Base-by-base conservation (phyloP, 1,140 invertebrate species). In the Temnothorax longispinosus region DNA sequence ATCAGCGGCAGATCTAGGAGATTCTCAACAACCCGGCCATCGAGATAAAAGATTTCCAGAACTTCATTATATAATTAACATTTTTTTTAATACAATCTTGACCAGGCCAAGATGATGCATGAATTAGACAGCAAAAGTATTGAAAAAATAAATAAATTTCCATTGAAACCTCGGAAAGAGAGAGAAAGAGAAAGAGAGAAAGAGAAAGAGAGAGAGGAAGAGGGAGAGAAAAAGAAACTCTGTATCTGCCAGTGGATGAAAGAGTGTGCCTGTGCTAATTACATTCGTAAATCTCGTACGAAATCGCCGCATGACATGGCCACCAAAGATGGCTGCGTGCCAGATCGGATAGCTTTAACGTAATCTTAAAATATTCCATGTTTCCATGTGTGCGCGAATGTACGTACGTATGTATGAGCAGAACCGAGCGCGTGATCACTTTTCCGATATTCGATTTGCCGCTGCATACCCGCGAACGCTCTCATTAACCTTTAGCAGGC, bases 321-420 rank as follows among this genome's bases (percentile, higher is more conserved):
- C 75, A 38, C 56, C 21, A 21, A 74, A 60, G 80, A 72, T 82
- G 80, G 67, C 67, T 58, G 41, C 38, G 21, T 54, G 67, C 67
- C 67, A 74, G 27, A 71, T 74, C 80, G 67, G 27, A 82, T 60
- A 82, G 67, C 41, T 82, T 82, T 82, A 82, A 82, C 80, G 67
- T 82, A 82, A 82, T 82, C 80, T 82, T 82, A 82, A 82, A 82
- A 82, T 74, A 82, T 82, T 82, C 80, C 80, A 35, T 74, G 67
- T 82, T 44, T 7, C 67, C 52, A 18, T 21, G 67, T 35, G 62
- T 21, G 54, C 67, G 54, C 80, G 64, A 81, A 41, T 32, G 58
- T 71, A 72, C 38, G 38, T 74, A 74, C 52, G 38, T 82, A 47
- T 82, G 67, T 74, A 58, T 32, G 52, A 74, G 27, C 77, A 44